phyloP scores from a whole-genome alignment of 1,140 invertebrate species.

The Aphis gossypii region DNA sequence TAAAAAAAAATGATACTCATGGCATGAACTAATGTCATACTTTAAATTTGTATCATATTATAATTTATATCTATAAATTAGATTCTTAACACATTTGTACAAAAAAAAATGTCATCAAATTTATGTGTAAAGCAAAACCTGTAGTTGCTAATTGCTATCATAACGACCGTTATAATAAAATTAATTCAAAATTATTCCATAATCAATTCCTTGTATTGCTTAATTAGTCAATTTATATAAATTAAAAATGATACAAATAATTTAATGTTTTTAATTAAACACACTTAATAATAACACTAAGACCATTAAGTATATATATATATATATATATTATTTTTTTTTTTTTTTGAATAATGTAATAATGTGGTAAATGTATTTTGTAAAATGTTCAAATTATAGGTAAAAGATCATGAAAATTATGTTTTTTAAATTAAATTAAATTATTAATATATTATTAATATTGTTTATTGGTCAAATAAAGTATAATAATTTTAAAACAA shows the following conservation, averaged over 20 bases:
- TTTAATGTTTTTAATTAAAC: not conserved
- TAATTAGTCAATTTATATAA: not conserved
- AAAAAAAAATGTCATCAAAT: not conserved
- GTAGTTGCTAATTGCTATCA: not conserved
- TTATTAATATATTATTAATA: no score
- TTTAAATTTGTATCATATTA: not conserved
- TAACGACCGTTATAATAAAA: not conserved
- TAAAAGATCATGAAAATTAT: no score
- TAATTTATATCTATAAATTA: not conserved
- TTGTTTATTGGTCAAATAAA: no score
- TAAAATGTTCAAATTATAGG: not conserved
- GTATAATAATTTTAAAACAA: not conserved
- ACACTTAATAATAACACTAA: not conserved
- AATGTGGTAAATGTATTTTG: not conserved
- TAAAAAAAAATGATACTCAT: not conserved
- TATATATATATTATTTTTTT: no score
- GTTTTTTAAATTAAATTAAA: no score
- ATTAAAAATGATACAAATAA: no score
- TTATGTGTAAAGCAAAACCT: not conserved
- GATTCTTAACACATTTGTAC: not conserved
- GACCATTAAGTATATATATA: no score
- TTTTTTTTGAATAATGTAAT: not conserved
- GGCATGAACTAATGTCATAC: not conserved
- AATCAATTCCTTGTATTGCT: not conserved
- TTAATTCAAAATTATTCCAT: not conserved